These are phyloP conservation scores for Zeugodacus cucurbitae DNA, from an alignment of 1,140 invertebrate genomes.

Conservation along the genomic window DNA sequence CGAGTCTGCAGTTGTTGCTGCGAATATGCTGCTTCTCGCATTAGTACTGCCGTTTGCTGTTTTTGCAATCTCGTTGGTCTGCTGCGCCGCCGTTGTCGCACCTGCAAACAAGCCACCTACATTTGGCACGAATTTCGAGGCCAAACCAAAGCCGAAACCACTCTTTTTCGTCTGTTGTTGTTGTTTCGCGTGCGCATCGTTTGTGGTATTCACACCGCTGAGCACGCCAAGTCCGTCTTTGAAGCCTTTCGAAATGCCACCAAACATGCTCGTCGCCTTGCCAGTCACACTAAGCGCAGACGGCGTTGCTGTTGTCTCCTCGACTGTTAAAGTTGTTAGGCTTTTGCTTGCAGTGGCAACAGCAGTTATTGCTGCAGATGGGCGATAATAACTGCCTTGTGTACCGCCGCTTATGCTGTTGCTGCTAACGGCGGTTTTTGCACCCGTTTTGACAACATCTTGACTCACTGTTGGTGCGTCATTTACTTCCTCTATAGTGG, in stretches of 20 bases:
- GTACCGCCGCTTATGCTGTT: neutral
- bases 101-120: slow-evolving; percentile 51
- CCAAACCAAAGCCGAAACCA: slow-evolving; percentile 55
- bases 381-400: neutral
- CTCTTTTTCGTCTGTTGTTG: slow-evolving; percentile 48
- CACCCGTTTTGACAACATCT: neutral
- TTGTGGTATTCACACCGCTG: slow-evolving; percentile 48
- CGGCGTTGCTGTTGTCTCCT: neutral
- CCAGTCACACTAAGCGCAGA: slow-evolving; percentile 44
- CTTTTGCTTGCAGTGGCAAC: neutral
- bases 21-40: neutral
- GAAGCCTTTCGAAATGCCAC: slow-evolving; percentile 58
- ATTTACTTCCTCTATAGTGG: neutral
- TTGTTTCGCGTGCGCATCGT: slow-evolving; percentile 18
- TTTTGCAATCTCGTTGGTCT: neutral
- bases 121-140: slow-evolving; percentile 60
- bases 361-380: neutral
- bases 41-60: neutral
- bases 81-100: neutral
- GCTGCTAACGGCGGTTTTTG: neutral
- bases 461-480: neutral
- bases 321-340: neutral
- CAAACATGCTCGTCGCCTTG: slow-evolving; percentile 53
- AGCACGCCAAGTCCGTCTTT: slow-evolving; percentile 59
- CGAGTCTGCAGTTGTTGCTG: neutral